Evolutionary conservation across 2,113 vertebrate species (phyloP).

Genomic region (Phodopus roborovskii): DNA sequence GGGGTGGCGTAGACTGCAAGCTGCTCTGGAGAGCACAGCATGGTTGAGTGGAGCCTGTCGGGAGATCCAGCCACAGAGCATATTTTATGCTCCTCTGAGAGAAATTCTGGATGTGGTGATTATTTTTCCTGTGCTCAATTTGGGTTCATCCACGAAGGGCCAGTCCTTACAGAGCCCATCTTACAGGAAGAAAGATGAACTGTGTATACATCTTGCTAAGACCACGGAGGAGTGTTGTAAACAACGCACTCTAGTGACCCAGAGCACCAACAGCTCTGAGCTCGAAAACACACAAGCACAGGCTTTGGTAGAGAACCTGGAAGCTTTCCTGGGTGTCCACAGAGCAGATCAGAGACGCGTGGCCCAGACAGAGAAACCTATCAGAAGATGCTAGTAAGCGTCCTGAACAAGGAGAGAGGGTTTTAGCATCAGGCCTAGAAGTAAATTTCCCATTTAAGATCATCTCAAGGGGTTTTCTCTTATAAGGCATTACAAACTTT

Average conservation of each 20-base stretch:
- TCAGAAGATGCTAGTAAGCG: neutral
- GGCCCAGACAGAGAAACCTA: neutral
- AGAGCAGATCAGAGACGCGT: neutral
- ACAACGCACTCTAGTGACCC: neutral
- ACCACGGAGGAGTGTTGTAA: neutral
- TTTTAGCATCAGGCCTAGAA: neutral
- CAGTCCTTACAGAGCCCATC: slow-evolving; percentile 34
- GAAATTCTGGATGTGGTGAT: slow-evolving; percentile 52
- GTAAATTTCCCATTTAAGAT: neutral
- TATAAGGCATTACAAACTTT: neutral
- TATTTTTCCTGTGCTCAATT: slow-evolving; percentile 51
- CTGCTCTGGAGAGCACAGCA: neutral
- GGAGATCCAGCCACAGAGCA: neutral
- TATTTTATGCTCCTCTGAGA: neutral
- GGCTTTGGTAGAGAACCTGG: slow-evolving; percentile 27
- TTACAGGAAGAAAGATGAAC: slow-evolving; percentile 54
- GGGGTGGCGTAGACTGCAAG: neutral
- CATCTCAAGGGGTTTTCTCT: neutral
- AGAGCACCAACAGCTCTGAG: neutral
- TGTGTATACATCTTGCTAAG: slow-evolving; percentile 24
- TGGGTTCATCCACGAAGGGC: slow-evolving; percentile 10
- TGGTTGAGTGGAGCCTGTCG: neutral
- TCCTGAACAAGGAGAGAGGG: neutral
- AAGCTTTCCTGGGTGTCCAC: neutral
- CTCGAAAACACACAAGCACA: neutral